These are phyloP conservation scores for Mastomys coucha DNA, from an alignment of 2,113 vertebrate genomes.

Conservation along the genomic window DNA sequence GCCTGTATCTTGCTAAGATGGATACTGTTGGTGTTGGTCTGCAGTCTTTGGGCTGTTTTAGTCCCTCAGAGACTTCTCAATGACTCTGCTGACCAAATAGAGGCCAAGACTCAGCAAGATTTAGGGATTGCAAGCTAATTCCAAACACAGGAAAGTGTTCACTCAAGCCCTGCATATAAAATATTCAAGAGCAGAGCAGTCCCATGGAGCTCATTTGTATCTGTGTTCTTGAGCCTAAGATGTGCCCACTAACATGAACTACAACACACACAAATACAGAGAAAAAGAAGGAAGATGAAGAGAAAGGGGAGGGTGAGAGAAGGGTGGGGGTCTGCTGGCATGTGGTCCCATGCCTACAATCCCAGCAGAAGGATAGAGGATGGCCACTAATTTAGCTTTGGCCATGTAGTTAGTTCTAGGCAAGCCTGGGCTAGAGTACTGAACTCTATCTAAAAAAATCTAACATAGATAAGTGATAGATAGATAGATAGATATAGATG, in stretches of 20 bases:
- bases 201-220: not conserved
- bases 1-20: not conserved
- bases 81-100: not conserved
- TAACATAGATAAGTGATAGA: not conserved
- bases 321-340: not conserved
- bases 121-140: not conserved
- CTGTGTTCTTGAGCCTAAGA: not conserved
- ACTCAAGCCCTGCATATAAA: fast-evolving
- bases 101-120: no score
- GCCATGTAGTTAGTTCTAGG: not conserved
- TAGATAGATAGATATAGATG: not conserved
- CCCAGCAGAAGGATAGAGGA: not conserved
- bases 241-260: not conserved
- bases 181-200: fast-evolving
- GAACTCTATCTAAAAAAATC: not conserved
- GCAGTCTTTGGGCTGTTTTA: not conserved
- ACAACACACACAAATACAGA: not conserved
- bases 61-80: not conserved
- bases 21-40: not conserved
- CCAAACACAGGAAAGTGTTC: not conserved
- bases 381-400: not conserved
- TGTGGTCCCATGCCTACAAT: not conserved
- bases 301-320: not conserved
- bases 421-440: not conserved
- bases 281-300: not conserved